Percentiles rank a stretch among this genome's conserved stretches.
Evolutionary conservation across 1,140 invertebrate species (phyloP).

Genomic region (Euborellia annulipes): DNA sequence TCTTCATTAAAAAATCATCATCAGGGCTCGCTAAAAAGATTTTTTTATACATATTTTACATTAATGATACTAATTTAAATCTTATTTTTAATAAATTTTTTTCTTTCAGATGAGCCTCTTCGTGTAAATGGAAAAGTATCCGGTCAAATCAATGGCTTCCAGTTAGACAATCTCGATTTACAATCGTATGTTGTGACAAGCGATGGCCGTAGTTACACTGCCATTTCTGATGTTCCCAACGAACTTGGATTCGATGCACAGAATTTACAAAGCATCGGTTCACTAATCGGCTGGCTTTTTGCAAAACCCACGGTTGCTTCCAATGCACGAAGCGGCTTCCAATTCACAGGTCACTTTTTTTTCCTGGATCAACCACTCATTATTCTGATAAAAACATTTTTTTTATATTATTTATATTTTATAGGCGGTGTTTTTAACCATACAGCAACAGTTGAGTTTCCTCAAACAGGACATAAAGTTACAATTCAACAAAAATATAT

Average conservation of each 20-base stretch:
- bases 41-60: background rate
- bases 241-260: conserved; percentile 63
- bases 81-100: conserved; percentile 7
- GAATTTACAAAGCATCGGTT: conserved; percentile 58
- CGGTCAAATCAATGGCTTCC: conserved; percentile 59
- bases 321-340: conserved; percentile 68
- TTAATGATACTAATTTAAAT: conserved; percentile 6
- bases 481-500: conserved; percentile 59
- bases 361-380: no score
- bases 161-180: conserved; percentile 60
- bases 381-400: no score
- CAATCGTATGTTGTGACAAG: conserved; percentile 82
- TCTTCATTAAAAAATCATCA: no score
- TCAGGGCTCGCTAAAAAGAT: no score
- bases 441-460: conserved; percentile 55
- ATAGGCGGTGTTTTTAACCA: conserved; percentile 72
- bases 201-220: conserved; percentile 82
- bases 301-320: conserved; percentile 60
- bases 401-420: conserved; percentile 12
- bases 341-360: conserved; percentile 59
- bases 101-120: conserved; percentile 49
- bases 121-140: conserved; percentile 71
- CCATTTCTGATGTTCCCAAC: conserved; percentile 60
- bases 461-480: conserved; percentile 49
- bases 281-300: conserved; percentile 81